Percentiles rank a stretch among this genome's conserved stretches.
phyloP scores from a whole-genome alignment of 1,140 invertebrate genomes.

The Leptinotarsa defecta region DNA sequence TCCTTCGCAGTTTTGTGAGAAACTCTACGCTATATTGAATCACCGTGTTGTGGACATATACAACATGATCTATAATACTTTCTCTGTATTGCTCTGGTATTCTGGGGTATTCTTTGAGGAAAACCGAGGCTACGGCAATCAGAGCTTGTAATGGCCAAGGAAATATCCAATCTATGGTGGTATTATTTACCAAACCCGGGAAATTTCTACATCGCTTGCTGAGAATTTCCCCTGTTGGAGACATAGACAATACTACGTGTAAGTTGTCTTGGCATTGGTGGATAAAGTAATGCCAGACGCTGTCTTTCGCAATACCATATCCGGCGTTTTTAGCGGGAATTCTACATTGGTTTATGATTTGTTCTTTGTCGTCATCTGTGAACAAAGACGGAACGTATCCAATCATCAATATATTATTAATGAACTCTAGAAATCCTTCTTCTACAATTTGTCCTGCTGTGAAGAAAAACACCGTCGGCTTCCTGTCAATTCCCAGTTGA shows the following conservation, averaged over 20 bases:
- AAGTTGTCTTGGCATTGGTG: slow-evolving; percentile 78
- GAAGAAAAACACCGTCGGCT: slow-evolving; percentile 82
- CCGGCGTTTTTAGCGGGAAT: slow-evolving; percentile 71
- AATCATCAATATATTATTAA: slow-evolving; percentile 88
- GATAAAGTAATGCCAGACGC: slow-evolving; percentile 84
- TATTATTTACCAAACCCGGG: slow-evolving; percentile 91
- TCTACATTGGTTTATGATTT: slow-evolving; percentile 69
- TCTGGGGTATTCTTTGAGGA: slow-evolving; percentile 65
- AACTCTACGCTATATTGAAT: slow-evolving; percentile 75
- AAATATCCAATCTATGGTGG: slow-evolving; percentile 92
- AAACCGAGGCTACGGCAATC: slow-evolving; percentile 80
- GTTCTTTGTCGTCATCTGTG: slow-evolving; percentile 84
- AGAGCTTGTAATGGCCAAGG: slow-evolving; percentile 90
- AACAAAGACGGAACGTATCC: slow-evolving; percentile 82
- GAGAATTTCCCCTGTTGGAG: slow-evolving; percentile 79
- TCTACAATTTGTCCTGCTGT: slow-evolving; percentile 78
- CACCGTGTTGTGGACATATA: slow-evolving; percentile 79
- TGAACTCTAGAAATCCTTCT: slow-evolving; percentile 84
- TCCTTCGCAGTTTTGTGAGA: slow-evolving; percentile 69
- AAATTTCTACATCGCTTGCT: slow-evolving; percentile 84
- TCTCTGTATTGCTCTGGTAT: slow-evolving; percentile 58
- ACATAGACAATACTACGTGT: slow-evolving; percentile 89
- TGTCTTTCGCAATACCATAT: slow-evolving; percentile 71
- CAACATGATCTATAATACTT: slow-evolving; percentile 78
- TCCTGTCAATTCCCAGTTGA: slow-evolving; percentile 75